A percentile compares a stretch with the other conserved stretches of the same genome.
Conservation (phyloP, 2,888 invertebrate genomes). For the Nasonia oneida region DNA sequence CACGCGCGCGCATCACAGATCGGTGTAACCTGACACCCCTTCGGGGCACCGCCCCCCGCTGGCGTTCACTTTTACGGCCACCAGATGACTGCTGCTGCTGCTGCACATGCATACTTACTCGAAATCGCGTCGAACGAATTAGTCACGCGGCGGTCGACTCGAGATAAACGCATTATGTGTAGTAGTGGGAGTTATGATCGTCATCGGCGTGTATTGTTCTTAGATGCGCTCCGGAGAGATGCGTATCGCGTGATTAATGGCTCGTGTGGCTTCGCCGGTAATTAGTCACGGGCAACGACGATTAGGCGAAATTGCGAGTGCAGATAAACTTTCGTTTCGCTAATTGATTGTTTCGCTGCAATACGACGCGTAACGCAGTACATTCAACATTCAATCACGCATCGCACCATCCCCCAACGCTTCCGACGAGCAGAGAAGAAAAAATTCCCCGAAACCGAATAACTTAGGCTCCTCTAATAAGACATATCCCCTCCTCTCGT, state of each 20-base stretch:
- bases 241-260: slow-evolving; percentile 56
- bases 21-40: slow-evolving; percentile 52
- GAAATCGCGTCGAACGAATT: slow-evolving; percentile 42
- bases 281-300: slow-evolving; percentile 47
- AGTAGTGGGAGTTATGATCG: neutral
- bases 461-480: slow-evolving; percentile 36
- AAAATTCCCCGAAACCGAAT: slow-evolving; percentile 13
- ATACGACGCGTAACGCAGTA: too few species aligned
- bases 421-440: slow-evolving; percentile 8
- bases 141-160: slow-evolving; percentile 41
- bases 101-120: neutral
- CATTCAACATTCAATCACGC: neutral
- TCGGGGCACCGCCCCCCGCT: slow-evolving; percentile 59
- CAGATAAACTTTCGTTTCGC: slow-evolving; percentile 17
- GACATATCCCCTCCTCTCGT: slow-evolving; percentile 30
- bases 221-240: slow-evolving; percentile 7
- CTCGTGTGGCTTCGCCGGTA: neutral
- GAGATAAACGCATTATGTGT: slow-evolving; percentile 25
- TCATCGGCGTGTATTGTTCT: slow-evolving; percentile 40
- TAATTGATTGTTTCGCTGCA: slow-evolving; percentile 28
- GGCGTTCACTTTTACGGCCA: slow-evolving; percentile 62
- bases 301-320: neutral
- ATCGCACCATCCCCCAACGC: neutral
- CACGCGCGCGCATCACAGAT: neutral
- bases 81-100: slow-evolving; percentile 42